Evolutionary conservation across 1,140 invertebrate species (phyloP), one percentile per base, ranked within the genome.

Genomic region (Caenorhabditis inopinata): DNA sequence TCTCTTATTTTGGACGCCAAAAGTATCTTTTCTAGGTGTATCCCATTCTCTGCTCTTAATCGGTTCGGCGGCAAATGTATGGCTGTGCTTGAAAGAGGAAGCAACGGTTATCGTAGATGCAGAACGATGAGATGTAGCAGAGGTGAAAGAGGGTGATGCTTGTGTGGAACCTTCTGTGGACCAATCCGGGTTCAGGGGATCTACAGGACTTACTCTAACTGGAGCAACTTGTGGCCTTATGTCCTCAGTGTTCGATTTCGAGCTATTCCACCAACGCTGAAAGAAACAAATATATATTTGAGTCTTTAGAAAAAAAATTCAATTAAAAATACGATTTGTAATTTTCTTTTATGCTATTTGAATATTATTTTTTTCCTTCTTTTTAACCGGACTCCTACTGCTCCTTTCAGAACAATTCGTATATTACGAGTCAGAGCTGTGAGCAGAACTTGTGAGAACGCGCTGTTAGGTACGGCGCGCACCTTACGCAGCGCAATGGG

Each of bases 21-120:
- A 68, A 16, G 58, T 68, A 38, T 68, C 58, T 68, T 68, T 68
- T 68, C 58, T 68, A 1, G 58, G 58, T 38, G 32, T 21, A 9
- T 68, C 58, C 58, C 58, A 68, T 3, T 68, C 58, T 2, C n/a
- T 18, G 38, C 2, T 68, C n/a, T 68, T 68, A 11, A 58, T 29
- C 16, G 51, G 51, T 32, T 58, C 51, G 3, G 58, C 32, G 11
- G 58, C 32, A 18, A 68, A 35, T 18, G 58, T 68, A 7, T 68
- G 58, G 38, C 58, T 68, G 21, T 68, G 58, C 38, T 68, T 68
- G 58, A 68, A 38, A 21, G 58, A 68, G 2, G 58, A 38, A 4
- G 32, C n/a, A 9, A 38, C 58, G n/a, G 58, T 68, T 68, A 68
- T 32, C 23, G 58, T 42, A 68, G 58, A 68, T 9, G 58, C 35